phyloP scores from a whole-genome alignment of 2,888 invertebrate genomes.

The Drosophila multiciliata region DNA sequence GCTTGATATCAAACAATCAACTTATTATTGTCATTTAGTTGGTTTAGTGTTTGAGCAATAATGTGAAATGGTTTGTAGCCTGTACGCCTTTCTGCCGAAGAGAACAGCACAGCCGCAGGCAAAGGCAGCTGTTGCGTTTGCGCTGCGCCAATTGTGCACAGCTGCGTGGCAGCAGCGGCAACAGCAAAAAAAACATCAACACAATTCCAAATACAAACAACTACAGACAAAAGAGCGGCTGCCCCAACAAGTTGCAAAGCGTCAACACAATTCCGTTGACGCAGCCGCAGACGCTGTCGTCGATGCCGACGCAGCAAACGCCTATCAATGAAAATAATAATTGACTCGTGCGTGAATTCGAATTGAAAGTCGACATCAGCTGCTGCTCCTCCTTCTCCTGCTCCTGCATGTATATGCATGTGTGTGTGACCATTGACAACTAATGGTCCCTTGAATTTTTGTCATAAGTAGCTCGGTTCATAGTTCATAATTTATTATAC shows the following conservation, averaged over 20 bases:
- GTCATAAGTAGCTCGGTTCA: slow-evolving; percentile 27
- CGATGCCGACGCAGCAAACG: slow-evolving; percentile 22
- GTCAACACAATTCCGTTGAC: slow-evolving; percentile 9
- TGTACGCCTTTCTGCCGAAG: slow-evolving; percentile 17
- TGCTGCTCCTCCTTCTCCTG: slow-evolving; percentile 13
- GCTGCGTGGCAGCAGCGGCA: slow-evolving; percentile 64
- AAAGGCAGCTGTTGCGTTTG: slow-evolving; percentile 69
- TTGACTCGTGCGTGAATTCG: slow-evolving; percentile 52
- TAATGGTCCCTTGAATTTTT: slow-evolving; percentile 30
- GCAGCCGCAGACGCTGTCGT: slow-evolving; percentile 4
- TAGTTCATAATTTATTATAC: slow-evolving; percentile 55
- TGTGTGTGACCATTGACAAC: slow-evolving; percentile 19
- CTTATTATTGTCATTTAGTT: background rate
- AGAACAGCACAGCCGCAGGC: slow-evolving; percentile 13
- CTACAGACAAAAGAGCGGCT: slow-evolving; percentile 22
- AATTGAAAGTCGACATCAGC: slow-evolving; percentile 34
- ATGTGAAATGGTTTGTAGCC: slow-evolving; percentile 30
- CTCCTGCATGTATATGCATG: background rate
- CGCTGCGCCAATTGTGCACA: slow-evolving; percentile 77
- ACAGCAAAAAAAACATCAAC: slow-evolving; percentile 23
- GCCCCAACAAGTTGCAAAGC: slow-evolving; percentile 55
- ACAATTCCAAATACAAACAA: slow-evolving; percentile 18
- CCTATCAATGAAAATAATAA: slow-evolving; percentile 44
- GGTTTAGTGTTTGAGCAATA: slow-evolving; percentile 1
- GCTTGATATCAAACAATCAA: background rate